Base-by-base conservation (phyloP, 2,113 vertebrate species). In the Pogonocichla stellata region DNA sequence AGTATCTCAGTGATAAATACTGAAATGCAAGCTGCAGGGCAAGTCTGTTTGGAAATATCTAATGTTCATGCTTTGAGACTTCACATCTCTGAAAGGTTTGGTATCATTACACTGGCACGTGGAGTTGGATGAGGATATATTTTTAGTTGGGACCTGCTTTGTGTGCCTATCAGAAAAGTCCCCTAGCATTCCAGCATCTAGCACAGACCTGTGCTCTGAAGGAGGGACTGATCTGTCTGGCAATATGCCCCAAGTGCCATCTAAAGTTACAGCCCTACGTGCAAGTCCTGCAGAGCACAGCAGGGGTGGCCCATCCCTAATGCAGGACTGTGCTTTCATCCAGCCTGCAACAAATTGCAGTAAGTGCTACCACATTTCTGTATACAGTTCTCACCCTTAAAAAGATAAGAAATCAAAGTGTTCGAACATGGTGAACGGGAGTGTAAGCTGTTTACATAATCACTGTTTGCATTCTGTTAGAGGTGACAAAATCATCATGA, bases 401-500 rank as follows among this genome's bases (percentile, higher is more conserved):
- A 91, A 85, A 83, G 89, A 88, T 91, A 84, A 85, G 62, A 65
- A 86, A 95, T 91, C 81, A n/a, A 58, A 86, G 51, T 79, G 71
- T 77, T 85, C 18, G 24, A 90, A 80, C 78, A 36, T 17, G 47
- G 71, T 69, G 72, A 87, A 87, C 17, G 58, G 75, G 47, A 88
- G 42, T 19, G 67, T 54, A 93, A 86, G 79, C 74, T 93, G 79
- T 74, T 93, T 96, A 78, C 51, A 77, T 86, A 96, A 93, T 77
- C 92, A 62, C 79, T 96, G 74, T 95, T 96, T 86, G 80, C 82
- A 90, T 96, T 96, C 88, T 94, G 67, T 80, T 90, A 90, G 71
- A 86, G 82, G 88, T 95, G 92, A 92, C 85, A 96, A 93, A 96
- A 95, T 60, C 64, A 62, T 92, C 50, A 51, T 7, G 36, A 54